Evolutionary conservation across 1,140 invertebrate genomes (phyloP), one percentile per base, ranked within the genome.

Genomic region (Saccostrea echinata): DNA sequence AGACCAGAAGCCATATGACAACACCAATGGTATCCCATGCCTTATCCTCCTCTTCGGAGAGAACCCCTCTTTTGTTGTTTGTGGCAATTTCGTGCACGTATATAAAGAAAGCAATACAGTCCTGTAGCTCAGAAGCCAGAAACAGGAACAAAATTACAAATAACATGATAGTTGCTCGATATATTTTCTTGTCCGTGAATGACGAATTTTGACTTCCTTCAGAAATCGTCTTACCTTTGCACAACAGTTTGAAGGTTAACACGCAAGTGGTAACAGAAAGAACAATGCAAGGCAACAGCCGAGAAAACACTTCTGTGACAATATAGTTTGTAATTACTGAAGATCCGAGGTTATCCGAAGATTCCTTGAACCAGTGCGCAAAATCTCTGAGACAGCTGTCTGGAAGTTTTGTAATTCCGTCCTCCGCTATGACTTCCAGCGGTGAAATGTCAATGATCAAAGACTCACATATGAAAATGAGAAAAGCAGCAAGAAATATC

Each of bases 291-390:
- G 88, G 88, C 12, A 89, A 52, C 8, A 89, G 55, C 33, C 88
- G 52, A 27, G 88, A 82, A 24, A 89, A 52, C 6, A 87, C 12
- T 12, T 84, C 88, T 33, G 57, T 83, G 11, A 85, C 61, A 3
- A 89, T 27, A 43, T 87, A 89, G 35, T 89, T 86, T 13, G 84
- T 24, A 30, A 86, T 87, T 0, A 89, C 51, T n/a, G 88, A 87
- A 35, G 55, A 57, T 16, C 51, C 24, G 9, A 89, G 27, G 51
- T 89, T 33, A 16, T 43, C 84, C 3, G 87, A 64, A 30, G 51
- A 53, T 71, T 89, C 30, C n/a, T 24, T 64, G 24, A 87, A 89
- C 86, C 76, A 89, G 0, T 86, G 18, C 13, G 86, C 64, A 57
- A 89, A 81, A 9, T 24, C 64, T 71, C 86, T 30, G 16, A 55